Conservation (phyloP, 2,797 vertebrate genomes). For the Poeciliopsis infans region DNA sequence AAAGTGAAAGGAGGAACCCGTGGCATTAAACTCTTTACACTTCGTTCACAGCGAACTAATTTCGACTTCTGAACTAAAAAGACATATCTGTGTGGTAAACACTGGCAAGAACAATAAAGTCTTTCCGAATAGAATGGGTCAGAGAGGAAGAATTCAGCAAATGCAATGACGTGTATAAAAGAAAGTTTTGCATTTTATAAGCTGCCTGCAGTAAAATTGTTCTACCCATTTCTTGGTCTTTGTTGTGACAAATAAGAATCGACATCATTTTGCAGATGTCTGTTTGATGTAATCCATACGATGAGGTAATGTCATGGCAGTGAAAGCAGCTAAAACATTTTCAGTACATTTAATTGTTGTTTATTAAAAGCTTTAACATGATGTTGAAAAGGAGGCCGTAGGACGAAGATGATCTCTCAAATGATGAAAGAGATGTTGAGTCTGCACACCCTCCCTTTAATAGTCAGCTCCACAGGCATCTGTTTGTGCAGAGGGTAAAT, state of each 20-base stretch:
- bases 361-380: not conserved
- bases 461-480: constrained; percentile 17
- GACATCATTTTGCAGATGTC: not conserved
- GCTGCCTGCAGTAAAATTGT: not conserved
- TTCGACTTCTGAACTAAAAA: not conserved
- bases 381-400: not conserved
- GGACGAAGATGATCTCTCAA: not conserved
- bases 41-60: not conserved
- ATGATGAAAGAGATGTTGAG: constrained; percentile 2
- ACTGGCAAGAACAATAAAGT: no score
- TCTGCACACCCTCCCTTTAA: not conserved
- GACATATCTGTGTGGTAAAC: constrained; percentile 26
- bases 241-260: not conserved
- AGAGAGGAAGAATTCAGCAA: not conserved
- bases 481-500: constrained; percentile 53
- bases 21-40: not conserved
- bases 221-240: not conserved
- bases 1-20: not conserved
- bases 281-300: not conserved
- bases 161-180: not conserved
- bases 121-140: not conserved
- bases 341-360: not conserved
- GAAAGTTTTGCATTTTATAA: constrained; percentile 1
- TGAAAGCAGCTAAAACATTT: not conserved
- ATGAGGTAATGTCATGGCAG: not conserved